Conservation (phyloP, 2,797 vertebrate genomes). For the Alca torda region DNA sequence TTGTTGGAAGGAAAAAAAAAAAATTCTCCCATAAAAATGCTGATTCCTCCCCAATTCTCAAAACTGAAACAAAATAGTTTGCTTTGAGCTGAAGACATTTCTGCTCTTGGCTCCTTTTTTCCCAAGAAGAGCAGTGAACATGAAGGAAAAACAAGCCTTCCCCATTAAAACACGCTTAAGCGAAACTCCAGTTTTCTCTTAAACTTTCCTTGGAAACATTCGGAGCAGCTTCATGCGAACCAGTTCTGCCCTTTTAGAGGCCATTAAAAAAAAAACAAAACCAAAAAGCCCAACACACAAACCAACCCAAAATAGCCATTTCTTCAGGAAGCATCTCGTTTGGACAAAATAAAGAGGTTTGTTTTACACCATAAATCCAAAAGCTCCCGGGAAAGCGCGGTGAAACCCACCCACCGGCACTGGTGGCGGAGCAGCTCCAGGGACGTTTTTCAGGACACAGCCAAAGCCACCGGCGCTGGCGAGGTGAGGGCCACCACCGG, state of each 20-base stretch:
- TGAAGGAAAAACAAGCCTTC: slow-evolving; percentile 32
- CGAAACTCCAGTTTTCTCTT: slow-evolving; percentile 51
- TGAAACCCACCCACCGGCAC: accelerated
- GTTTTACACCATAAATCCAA: not conserved
- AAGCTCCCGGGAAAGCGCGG: not conserved
- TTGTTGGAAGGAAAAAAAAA: slow-evolving; percentile 30
- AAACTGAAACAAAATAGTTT: slow-evolving; percentile 31
- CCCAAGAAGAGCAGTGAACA: slow-evolving; percentile 23
- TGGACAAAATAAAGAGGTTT: not conserved
- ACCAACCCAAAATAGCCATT: not conserved
- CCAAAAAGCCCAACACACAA: not conserved
- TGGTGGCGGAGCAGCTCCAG: not conserved
- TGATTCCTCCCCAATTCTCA: not conserved
- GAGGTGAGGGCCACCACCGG: not conserved
- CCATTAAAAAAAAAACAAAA: not conserved
- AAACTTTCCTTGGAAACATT: slow-evolving; percentile 38
- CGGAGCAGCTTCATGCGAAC: not conserved
- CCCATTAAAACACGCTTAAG: slow-evolving; percentile 22
- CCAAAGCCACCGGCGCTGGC: not conserved
- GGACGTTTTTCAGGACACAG: not conserved
- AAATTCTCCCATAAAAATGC: slow-evolving; percentile 17
- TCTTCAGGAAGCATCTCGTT: slow-evolving; percentile 9
- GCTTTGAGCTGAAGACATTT: slow-evolving; percentile 13
- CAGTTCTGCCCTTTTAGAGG: slow-evolving; percentile 24
- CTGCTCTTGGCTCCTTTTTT: slow-evolving; percentile 14